Conservation (phyloP, 2,797 vertebrate species). For the Propithecus perrieri region DNA sequence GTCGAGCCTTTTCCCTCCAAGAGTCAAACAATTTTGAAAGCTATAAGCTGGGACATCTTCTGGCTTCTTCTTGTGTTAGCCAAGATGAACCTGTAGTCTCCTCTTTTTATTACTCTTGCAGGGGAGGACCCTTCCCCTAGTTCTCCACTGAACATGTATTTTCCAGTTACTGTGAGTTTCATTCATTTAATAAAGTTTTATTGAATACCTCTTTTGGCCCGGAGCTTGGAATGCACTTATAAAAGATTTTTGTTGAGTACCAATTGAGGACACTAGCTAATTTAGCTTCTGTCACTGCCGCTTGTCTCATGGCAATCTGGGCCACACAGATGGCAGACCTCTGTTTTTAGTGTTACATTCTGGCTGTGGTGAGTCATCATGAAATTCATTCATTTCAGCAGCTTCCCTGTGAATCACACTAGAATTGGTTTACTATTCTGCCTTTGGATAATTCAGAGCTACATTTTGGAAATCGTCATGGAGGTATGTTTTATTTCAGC, state of each 20-base stretch:
- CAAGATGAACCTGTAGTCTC: not conserved
- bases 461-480: slow-evolving; percentile 46
- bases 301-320: not conserved
- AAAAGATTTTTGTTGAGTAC: not conserved
- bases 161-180: slow-evolving; percentile 33
- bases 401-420: slow-evolving; percentile 23
- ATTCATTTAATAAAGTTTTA: slow-evolving; percentile 32
- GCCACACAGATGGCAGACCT: not conserved
- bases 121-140: not conserved
- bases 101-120: slow-evolving; percentile 47
- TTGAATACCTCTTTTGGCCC: not conserved
- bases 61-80: not conserved
- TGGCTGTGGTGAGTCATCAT: not conserved
- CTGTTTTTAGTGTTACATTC: not conserved
- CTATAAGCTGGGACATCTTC: not conserved
- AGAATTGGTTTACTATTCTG: slow-evolving; percentile 18
- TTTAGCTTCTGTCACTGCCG: not conserved
- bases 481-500: slow-evolving; percentile 83
- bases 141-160: not conserved
- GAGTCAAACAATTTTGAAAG: not conserved
- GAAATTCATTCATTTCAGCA: not conserved
- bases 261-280: not conserved
- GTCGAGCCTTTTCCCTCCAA: not conserved
- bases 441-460: not conserved
- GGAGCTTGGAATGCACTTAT: not conserved